Conservation (phyloP, 2,113 vertebrate genomes). For the Uria aalge region DNA sequence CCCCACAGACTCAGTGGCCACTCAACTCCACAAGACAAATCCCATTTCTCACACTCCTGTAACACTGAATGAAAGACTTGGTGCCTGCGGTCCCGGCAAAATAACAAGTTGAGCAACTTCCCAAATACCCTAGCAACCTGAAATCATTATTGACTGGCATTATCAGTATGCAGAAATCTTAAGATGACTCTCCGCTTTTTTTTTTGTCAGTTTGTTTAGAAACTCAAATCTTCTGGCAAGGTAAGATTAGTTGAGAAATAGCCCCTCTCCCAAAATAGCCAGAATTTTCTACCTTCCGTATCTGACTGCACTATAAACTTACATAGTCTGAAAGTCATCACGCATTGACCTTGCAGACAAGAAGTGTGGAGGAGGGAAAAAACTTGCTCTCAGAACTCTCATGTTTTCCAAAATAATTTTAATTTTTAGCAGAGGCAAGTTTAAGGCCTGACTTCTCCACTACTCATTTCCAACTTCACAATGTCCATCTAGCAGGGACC, state of each 20-base stretch:
- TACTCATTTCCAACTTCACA: neutral
- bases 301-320: neutral
- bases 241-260: neutral
- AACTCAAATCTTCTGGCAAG: neutral
- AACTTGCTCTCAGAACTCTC: neutral
- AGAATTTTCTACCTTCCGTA: neutral
- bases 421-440: neutral
- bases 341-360: fast-evolving
- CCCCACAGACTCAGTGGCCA: neutral
- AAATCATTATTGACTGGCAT: neutral
- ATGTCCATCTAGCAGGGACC: neutral
- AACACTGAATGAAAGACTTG: neutral
- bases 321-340: neutral
- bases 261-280: neutral
- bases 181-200: neutral
- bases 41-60: neutral
- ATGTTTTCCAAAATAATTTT: neutral
- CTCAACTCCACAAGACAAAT: neutral
- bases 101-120: neutral
- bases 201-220: neutral
- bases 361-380: neutral
- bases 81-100: neutral
- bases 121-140: neutral
- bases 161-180: neutral
- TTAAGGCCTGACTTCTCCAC: neutral